Conservation (phyloP, 1,140 invertebrate species). For the Trichonephila clavipes region DNA sequence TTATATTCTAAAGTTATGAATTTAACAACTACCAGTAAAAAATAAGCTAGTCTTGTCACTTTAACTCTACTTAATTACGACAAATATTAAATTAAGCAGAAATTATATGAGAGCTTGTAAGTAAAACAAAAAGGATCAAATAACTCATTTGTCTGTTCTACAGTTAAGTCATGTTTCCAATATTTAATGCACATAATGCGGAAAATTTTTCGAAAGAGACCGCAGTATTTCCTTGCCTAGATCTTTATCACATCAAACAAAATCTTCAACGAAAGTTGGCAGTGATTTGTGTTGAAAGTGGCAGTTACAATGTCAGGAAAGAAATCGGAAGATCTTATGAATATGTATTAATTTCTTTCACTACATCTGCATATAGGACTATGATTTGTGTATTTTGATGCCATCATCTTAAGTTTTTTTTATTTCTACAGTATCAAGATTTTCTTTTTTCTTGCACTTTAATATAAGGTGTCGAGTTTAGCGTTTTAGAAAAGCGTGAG, state of each 20-base stretch:
- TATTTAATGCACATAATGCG: background rate
- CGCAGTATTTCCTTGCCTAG: background rate
- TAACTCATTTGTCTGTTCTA: background rate
- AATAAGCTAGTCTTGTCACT: no score
- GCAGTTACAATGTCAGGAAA: conserved; percentile 13
- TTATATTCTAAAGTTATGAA: no score
- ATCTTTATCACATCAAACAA: conserved; percentile 27
- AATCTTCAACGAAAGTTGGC: background rate
- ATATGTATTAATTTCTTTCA: conserved; percentile 39
- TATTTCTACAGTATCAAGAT: background rate
- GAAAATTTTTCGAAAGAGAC: background rate
- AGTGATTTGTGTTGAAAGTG: conserved; percentile 59
- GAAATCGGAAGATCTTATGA: conserved; percentile 17
- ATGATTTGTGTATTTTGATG: background rate
- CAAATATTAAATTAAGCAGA: no score
- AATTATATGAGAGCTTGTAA: background rate
- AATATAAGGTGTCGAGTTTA: background rate
- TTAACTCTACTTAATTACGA: no score
- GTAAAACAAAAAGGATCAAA: background rate
- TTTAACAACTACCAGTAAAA: no score
- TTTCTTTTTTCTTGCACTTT: background rate
- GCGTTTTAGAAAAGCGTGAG: conserved; percentile 28
- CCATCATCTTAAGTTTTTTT: background rate
- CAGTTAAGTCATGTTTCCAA: background rate
- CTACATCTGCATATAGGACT: conserved; percentile 9